Conservation (phyloP, 2,888 invertebrate species). For the Drosophila bunnanda region DNA sequence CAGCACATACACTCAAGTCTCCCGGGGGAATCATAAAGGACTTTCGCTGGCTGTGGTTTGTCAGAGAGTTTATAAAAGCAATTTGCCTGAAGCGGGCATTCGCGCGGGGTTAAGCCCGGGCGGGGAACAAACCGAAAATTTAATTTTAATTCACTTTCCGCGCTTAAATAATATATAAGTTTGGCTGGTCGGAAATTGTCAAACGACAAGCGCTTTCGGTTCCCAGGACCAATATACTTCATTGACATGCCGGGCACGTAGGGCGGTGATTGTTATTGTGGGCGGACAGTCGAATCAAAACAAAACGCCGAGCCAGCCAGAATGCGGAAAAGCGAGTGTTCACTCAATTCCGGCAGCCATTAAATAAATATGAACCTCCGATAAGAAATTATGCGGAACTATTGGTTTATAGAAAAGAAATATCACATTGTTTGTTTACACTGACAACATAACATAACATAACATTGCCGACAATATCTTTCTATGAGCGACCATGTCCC, state of each 20-base stretch:
- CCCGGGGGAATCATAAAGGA: conserved; percentile 24
- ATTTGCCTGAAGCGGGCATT: conserved; percentile 62
- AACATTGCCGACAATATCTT: background rate
- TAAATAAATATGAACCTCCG: conserved; percentile 18
- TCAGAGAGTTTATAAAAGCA: conserved; percentile 71
- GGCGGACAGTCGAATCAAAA: conserved; percentile 17
- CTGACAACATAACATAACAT: too few relatives aligned
- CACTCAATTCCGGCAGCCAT: conserved; percentile 10
- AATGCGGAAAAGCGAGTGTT: conserved; percentile 19
- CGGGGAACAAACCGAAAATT: conserved; percentile 27
- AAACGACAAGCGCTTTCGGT: conserved; percentile 19
- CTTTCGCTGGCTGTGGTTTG: conserved; percentile 52
- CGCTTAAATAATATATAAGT: conserved; percentile 65
- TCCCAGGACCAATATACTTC: conserved; percentile 35
- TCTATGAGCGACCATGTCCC: background rate
- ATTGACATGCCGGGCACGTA: conserved; percentile 62
- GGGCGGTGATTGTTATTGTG: conserved; percentile 13
- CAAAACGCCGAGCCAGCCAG: conserved; percentile 36
- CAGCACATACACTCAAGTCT: conserved; percentile 1
- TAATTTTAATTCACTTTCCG: conserved; percentile 69
- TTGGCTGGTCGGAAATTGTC: conserved; percentile 48
- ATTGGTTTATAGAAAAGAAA: conserved; percentile 10
- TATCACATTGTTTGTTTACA: conserved; percentile 5
- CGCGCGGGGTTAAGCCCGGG: conserved; percentile 9
- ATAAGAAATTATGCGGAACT: conserved; percentile 2